phyloP scores from a whole-genome alignment of 2,888 invertebrate species.

The Orgyia antiqua region DNA sequence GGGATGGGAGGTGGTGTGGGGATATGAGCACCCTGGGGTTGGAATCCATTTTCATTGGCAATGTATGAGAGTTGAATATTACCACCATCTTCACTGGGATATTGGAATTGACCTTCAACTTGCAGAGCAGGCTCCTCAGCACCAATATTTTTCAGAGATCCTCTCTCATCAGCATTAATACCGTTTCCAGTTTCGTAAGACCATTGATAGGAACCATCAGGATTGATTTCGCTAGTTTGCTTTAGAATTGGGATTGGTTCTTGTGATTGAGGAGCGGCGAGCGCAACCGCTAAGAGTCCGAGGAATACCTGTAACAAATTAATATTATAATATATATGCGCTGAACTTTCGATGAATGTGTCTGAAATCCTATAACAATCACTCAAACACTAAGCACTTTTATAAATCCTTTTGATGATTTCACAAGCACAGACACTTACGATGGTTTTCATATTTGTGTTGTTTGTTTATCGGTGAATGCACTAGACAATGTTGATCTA shows the following conservation, averaged over 20 bases:
- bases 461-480: conserved; percentile 53
- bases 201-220: conserved; percentile 79
- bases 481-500: conserved; percentile 70
- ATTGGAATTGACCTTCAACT: conserved; percentile 80
- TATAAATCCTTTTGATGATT: conserved; percentile 22
- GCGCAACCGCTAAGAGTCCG: conserved; percentile 51
- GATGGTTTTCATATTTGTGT: conserved; percentile 68
- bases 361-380: conserved; percentile 8
- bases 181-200: conserved; percentile 82
- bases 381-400: conserved; percentile 25
- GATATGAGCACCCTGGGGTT: conserved; percentile 79
- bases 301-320: conserved; percentile 56
- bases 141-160: conserved; percentile 74
- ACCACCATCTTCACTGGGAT: conserved; percentile 80
- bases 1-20: conserved; percentile 85
- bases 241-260: conserved; percentile 73
- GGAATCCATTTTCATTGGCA: conserved; percentile 85
- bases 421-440: conserved; percentile 66
- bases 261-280: conserved; percentile 56
- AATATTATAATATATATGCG: conserved; percentile 5
- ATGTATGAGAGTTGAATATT: conserved; percentile 79
- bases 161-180: conserved; percentile 76
- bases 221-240: conserved; percentile 71
- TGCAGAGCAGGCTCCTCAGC: conserved; percentile 70
- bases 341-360: background rate